phyloP scores from a whole-genome alignment of 2,888 invertebrate genomes.

The Agrypnus murinus region DNA sequence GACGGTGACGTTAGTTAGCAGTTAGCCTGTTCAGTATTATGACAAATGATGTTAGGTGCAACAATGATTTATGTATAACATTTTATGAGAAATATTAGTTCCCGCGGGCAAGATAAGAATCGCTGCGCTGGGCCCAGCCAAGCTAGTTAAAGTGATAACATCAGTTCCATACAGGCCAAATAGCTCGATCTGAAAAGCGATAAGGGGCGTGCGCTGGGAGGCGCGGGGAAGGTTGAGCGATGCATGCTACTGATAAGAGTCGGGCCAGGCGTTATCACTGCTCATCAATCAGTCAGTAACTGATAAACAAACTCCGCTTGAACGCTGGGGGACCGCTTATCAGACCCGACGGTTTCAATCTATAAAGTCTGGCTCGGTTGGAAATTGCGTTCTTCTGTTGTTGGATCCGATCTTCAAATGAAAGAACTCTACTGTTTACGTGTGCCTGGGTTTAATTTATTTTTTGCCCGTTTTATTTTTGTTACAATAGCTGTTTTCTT shows the following conservation, averaged over 20 bases:
- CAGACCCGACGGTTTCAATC: conserved; percentile 74
- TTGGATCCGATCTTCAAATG: conserved; percentile 54
- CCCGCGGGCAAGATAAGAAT: conserved; percentile 71
- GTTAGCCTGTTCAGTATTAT: conserved; percentile 47
- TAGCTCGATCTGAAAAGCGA: conserved; percentile 70
- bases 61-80: conserved; percentile 68
- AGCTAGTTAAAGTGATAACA: conserved; percentile 76
- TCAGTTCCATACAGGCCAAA: conserved; percentile 72
- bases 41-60: conserved; percentile 58
- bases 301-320: conserved; percentile 71
- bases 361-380: conserved; percentile 66
- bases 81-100: conserved; percentile 65
- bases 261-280: conserved; percentile 69
- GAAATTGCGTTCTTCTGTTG: conserved; percentile 56
- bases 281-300: conserved; percentile 71
- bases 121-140: conserved; percentile 70
- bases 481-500: conserved; percentile 52
- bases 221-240: conserved; percentile 60
- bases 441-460: conserved; percentile 53
- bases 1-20: conserved; percentile 24
- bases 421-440: conserved; percentile 55
- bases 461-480: conserved; percentile 53
- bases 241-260: conserved; percentile 71
- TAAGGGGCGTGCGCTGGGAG: conserved; percentile 60
- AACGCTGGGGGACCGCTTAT: conserved; percentile 72